These are phyloP conservation scores for Takifugu ocellatus DNA, from an alignment of 2,797 vertebrate genomes.

Conservation along the genomic window DNA sequence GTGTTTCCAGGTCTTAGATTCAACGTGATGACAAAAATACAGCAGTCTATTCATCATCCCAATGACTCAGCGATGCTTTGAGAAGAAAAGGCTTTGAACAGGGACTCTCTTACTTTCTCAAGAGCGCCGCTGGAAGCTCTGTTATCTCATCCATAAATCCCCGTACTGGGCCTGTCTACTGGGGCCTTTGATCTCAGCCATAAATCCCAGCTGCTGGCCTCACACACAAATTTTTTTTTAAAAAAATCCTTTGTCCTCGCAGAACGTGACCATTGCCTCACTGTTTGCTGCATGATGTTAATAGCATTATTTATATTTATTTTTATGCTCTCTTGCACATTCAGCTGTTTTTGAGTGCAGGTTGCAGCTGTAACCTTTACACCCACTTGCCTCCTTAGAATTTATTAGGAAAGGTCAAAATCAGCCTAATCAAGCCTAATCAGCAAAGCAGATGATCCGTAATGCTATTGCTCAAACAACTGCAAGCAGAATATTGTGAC, in stretches of 20 bases:
- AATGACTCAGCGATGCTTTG: constrained; percentile 21
- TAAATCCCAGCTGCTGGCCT: constrained; percentile 55
- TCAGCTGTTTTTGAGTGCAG: no score
- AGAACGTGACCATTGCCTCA: constrained; percentile 6
- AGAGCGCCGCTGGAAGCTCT: constrained; percentile 18
- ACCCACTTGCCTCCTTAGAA: no score
- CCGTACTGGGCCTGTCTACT: constrained; percentile 25
- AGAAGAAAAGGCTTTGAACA: constrained; percentile 14
- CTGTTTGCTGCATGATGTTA: no score
- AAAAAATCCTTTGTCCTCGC: constrained; percentile 16
- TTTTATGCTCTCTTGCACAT: no score
- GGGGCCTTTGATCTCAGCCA: constrained; percentile 56
- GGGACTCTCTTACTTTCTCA: constrained; percentile 1
- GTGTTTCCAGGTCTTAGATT: constrained; percentile 37
- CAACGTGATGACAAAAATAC: constrained; percentile 42
- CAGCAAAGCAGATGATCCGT: no score
- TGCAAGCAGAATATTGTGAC: no score
- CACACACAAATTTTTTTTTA: not conserved
- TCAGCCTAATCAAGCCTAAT: no score
- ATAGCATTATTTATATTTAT: no score
- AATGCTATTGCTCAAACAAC: no score
- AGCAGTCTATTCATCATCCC: constrained; percentile 40
- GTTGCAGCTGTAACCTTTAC: no score
- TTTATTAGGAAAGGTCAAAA: no score
- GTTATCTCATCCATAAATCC: constrained; percentile 52